These are phyloP conservation scores for Smutsia gigantea DNA, from an alignment of 2,797 vertebrate species.

Conservation along the genomic window DNA sequence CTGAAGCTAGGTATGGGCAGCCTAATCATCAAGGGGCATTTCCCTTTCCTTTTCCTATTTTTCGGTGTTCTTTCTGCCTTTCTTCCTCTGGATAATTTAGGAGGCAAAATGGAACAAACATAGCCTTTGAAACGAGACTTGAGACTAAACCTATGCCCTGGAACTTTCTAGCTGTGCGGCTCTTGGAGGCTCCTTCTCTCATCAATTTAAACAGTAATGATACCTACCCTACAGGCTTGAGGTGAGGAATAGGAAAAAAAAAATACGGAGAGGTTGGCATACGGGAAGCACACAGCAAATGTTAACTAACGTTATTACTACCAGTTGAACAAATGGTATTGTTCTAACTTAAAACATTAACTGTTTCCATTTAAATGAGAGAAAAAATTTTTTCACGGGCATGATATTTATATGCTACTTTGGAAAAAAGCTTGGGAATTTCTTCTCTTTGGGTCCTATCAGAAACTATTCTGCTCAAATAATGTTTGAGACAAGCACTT, in stretches of 20 bases:
- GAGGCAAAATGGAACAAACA: slow-evolving; percentile 13
- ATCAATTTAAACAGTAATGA: not conserved
- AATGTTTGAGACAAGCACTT: slow-evolving; percentile 9
- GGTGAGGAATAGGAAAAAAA: not conserved
- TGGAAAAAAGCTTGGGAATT: not conserved
- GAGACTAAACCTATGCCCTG: not conserved
- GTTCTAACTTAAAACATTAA: slow-evolving; percentile 42
- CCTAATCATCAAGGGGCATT: not conserved
- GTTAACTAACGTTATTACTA: not conserved
- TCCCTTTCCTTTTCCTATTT: not conserved
- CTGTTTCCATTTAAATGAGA: slow-evolving; percentile 14
- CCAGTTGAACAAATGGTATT: not conserved
- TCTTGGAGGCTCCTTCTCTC: slow-evolving; percentile 1
- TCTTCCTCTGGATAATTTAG: slow-evolving; percentile 11
- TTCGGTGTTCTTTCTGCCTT: not conserved
- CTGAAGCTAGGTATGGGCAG: not conserved
- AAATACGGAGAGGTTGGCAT: not conserved
- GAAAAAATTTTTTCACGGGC: not conserved
- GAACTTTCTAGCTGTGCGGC: not conserved
- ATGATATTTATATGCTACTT: not conserved
- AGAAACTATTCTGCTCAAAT: slow-evolving; percentile 45
- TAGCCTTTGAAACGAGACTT: slow-evolving; percentile 7
- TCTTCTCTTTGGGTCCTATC: not conserved
- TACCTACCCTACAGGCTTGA: not conserved
- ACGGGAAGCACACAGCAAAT: not conserved